Evolutionary conservation across 2,888 invertebrate genomes (phyloP).

Genomic region (Rutpela maculata): DNA sequence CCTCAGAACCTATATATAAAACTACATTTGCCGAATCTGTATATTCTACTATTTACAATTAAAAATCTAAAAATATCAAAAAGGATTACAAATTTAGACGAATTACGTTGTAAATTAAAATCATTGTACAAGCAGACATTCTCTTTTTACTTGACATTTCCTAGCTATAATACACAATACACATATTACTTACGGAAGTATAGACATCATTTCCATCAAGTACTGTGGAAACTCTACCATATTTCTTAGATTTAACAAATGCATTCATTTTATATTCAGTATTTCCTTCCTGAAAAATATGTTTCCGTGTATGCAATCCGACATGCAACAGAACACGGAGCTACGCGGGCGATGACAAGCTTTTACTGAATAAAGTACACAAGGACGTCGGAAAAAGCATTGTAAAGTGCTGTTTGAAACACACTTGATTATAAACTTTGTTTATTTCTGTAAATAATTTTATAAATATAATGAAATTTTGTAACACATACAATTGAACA

Average conservation of each 20-base stretch:
- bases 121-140: no score
- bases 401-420: no score
- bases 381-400: not conserved
- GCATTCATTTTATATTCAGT: not conserved
- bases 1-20: no score
- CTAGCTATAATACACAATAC: not conserved
- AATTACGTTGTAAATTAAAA: no score
- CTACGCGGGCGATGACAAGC: not conserved
- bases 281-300: not conserved
- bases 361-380: not conserved
- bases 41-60: no score
- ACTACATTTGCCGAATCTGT: no score
- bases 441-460: not conserved
- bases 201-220: not conserved
- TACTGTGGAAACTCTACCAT: not conserved
- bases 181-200: no score
- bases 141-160: not conserved
- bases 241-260: not conserved
- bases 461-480: no score
- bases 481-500: no score
- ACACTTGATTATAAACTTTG: no score
- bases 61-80: no score
- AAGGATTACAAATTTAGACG: no score
- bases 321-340: not conserved
- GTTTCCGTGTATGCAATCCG: not conserved